Percentiles rank a stretch among this genome's conserved stretches.
Conservation (phyloP, 2,113 vertebrate genomes). For the Coturnix japonica region DNA sequence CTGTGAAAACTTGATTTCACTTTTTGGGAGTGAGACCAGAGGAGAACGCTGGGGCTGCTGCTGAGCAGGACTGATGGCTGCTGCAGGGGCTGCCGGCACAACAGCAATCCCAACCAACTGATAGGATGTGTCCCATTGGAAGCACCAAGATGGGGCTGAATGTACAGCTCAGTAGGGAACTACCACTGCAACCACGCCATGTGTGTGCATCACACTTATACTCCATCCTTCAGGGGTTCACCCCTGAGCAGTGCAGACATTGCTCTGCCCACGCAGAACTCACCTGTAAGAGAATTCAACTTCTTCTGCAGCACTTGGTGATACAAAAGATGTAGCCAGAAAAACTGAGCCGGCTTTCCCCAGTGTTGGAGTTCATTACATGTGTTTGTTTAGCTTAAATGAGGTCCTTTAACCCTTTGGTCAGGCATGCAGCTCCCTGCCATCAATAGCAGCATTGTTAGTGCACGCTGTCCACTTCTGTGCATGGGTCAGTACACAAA, state of each 20-base stretch:
- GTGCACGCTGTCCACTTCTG: neutral
- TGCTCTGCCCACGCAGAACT: neutral
- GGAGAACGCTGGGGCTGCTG: fast-evolving
- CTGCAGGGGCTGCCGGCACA: fast-evolving
- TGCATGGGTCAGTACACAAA: neutral
- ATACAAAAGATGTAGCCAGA: neutral
- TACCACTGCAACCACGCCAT: neutral
- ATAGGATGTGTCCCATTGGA: neutral
- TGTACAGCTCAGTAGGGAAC: neutral
- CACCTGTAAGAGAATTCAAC: neutral
- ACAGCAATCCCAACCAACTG: neutral
- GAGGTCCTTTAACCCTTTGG: neutral
- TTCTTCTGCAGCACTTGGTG: neutral
- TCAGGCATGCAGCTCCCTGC: neutral
- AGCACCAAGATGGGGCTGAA: neutral
- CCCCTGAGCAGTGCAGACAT: neutral
- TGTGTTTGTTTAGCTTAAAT: conserved; percentile 2
- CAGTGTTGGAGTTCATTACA: neutral
- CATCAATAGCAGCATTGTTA: neutral
- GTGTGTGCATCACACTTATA: fast-evolving
- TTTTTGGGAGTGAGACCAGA: neutral
- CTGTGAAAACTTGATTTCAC: neutral
- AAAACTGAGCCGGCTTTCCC: neutral
- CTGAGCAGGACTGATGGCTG: fast-evolving
- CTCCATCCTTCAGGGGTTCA: neutral